Conservation (phyloP, 2,888 invertebrate genomes). For the Cryptus armator region DNA sequence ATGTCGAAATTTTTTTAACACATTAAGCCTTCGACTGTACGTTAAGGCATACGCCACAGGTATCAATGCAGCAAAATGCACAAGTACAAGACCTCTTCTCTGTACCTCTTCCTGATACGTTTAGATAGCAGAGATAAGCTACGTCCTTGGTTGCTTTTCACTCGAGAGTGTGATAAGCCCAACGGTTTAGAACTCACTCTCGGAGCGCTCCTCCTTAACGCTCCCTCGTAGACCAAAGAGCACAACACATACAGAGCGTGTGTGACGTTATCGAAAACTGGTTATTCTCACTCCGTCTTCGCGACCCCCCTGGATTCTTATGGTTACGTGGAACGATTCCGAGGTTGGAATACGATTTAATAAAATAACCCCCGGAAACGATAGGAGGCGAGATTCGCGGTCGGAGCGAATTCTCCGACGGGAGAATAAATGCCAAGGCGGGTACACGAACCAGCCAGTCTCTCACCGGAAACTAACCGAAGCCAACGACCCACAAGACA, state of each 20-base stretch:
- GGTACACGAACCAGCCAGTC: conserved; percentile 64
- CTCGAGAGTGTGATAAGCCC: conserved; percentile 67
- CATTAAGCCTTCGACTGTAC: not conserved
- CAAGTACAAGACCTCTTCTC: conserved; percentile 48
- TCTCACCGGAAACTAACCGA: conserved; percentile 63
- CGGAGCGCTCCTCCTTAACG: too few relatives aligned
- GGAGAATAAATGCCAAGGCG: conserved; percentile 68
- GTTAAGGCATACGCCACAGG: not conserved
- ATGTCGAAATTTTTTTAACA: not conserved
- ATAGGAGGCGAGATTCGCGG: conserved; percentile 1
- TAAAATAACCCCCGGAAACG: conserved; percentile 73
- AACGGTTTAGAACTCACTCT: conserved; percentile 47
- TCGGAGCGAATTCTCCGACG: conserved; percentile 42
- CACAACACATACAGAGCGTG: not conserved
- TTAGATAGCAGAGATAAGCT: conserved; percentile 72
- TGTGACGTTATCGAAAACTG: conserved; percentile 78
- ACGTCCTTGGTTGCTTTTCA: conserved; percentile 79
- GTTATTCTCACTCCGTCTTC: conserved; percentile 71
- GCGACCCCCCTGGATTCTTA: conserved; percentile 46
- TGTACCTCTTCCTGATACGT: conserved; percentile 67
- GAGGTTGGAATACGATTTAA: conserved; percentile 72
- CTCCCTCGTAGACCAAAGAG: not conserved
- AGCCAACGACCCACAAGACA: conserved; percentile 68
- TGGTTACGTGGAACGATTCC: conserved; percentile 62
- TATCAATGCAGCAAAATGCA: conserved; percentile 9